Conservation (phyloP, 2,888 invertebrate species). For the Platycheirus rosarum region DNA sequence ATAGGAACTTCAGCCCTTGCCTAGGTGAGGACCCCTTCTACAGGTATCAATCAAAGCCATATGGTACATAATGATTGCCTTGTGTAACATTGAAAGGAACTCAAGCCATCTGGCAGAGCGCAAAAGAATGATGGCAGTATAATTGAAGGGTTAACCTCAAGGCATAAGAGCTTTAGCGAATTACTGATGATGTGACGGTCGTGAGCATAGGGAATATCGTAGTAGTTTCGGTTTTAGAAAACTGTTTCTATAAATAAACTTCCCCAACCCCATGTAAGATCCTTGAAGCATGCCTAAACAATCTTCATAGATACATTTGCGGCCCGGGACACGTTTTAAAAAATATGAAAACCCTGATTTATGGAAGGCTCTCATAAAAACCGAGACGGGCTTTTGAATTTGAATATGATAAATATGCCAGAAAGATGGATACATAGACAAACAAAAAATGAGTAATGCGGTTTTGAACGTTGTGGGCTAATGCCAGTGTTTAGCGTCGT, state of each 20-base stretch:
- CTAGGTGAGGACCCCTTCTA: not conserved
- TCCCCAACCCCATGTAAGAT: no score
- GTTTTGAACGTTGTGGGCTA: not conserved
- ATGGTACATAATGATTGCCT: slow-evolving; percentile 42
- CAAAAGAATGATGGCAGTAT: slow-evolving; percentile 56
- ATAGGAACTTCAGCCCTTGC: slow-evolving; percentile 46
- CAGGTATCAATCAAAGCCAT: slow-evolving; percentile 34
- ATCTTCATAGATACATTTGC: no score
- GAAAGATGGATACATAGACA: not conserved
- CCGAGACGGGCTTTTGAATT: slow-evolving; percentile 6
- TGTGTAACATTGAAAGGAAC: slow-evolving; percentile 47
- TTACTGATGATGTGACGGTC: slow-evolving; percentile 14
- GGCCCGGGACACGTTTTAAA: no score
- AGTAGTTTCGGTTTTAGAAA: slow-evolving; percentile 1
- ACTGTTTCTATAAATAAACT: not conserved
- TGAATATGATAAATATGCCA: slow-evolving; percentile 29
- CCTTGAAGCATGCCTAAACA: no score
- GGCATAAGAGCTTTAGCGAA: slow-evolving; percentile 27
- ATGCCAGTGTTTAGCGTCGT: not conserved
- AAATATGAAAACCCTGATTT: slow-evolving; percentile 28
- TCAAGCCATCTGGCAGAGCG: slow-evolving; percentile 52
- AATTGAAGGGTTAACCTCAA: slow-evolving; percentile 70
- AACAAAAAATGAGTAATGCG: not conserved
- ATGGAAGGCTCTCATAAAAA: slow-evolving; percentile 29
- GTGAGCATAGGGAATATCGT: slow-evolving; percentile 8